Evolutionary conservation across 1,140 invertebrate species (phyloP), one percentile per base, ranked within the genome.

Genomic region (Lamellibrachia luymesi): DNA sequence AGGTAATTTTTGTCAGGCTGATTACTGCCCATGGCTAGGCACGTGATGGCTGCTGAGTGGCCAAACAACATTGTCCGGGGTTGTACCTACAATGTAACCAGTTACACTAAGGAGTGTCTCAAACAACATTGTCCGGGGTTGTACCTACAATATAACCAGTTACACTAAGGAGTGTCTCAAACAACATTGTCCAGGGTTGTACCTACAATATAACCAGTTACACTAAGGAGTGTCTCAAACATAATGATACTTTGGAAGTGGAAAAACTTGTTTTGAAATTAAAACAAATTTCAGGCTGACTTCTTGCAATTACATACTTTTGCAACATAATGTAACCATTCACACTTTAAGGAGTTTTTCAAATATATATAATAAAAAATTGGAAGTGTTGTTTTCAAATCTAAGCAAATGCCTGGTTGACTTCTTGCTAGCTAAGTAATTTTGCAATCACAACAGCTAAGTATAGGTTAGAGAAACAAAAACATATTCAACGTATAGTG

Each of bases 51-150:
- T 50, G 98, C 98, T 2, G 98, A 98, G 95, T 99, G 99, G 2
- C 99, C 99, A 94, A 99, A 98, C 80, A 99, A 96, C 93, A 99
- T 97, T 96, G 98, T 99, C 93, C 98, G 97, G 5, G 99, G 99
- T n/a, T 97, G 98, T 97, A 99, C 98, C 97, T 99, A 97, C 51
- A 95, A 96, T 93, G 92, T 92, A 89, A 94, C 93, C 6, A 6
- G 6, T 56, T 17, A 56, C 17, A 56, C 17, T 56, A 91, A 91
- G 8, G 90, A 25, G 90, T 50, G 17, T 91, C 25, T 38, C 90
- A 38, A 50, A 98, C 80, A 99, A 96, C 93, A 99, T 97, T 96
- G 98, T 99, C 93, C 98, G 97, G 5, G 99, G 99, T n/a, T 97
- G 98, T 97, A 99, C 98, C 97, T 99, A 97, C 51, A 95, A 96